Conservation (phyloP, 2,797 vertebrate species). For the Anguilla pacifica region DNA sequence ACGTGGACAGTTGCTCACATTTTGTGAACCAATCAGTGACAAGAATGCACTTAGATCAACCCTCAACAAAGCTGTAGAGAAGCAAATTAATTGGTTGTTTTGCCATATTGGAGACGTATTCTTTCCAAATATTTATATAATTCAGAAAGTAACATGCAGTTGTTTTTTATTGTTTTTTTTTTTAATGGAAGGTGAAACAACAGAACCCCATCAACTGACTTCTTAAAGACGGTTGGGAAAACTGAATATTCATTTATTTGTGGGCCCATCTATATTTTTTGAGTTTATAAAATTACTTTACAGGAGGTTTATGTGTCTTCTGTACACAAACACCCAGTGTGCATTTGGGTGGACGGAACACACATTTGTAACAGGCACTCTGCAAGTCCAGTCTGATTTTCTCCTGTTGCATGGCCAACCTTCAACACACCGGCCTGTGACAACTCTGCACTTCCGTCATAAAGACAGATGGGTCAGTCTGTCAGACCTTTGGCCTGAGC, state of each 20-base stretch:
- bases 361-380: background rate
- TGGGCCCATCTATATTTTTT: background rate
- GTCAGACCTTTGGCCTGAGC: constrained; percentile 47
- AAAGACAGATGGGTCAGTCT: constrained; percentile 51
- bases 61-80: constrained; percentile 18
- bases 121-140: background rate
- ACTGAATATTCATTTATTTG: background rate
- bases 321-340: background rate
- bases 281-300: background rate
- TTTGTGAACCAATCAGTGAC: constrained; percentile 17
- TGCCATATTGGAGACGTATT: background rate
- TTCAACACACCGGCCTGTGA: background rate
- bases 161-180: constrained; percentile 13
- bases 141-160: background rate
- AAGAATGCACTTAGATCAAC: constrained; percentile 28
- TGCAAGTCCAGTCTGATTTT: background rate
- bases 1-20: constrained; percentile 44
- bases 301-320: background rate
- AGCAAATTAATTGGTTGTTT: background rate
- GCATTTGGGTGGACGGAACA: background rate
- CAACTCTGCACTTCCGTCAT: constrained; percentile 47
- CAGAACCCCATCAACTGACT: background rate
- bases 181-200: background rate
- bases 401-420: background rate
- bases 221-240: background rate